Base-by-base conservation (phyloP, 23 tunicate genomes). In the Styela plicata region DNA sequence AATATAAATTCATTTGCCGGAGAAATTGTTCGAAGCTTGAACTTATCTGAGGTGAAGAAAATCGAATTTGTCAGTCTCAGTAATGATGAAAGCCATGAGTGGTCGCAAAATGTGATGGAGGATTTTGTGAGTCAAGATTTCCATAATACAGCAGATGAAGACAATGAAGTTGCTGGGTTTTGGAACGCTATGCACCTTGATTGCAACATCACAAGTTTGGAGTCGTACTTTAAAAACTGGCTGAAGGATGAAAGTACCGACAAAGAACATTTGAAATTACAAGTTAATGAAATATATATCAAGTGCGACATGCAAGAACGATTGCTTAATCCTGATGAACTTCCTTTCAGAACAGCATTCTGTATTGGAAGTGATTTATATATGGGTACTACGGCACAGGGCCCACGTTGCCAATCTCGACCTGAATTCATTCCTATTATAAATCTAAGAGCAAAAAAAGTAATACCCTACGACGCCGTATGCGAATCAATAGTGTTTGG, bases 401-500 rank as follows among this genome's bases (percentile, higher is more conserved):
- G 66, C 7, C 10, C 70, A 13, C 24, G 53, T 18, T 63, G 36
- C 34, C 52, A 31, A 28, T 44, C 79, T 1, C 2, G 30, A 3
- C 61, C 35, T 1, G 79, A 71, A 24, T 62, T 77, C 2, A 27
- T 74, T 62, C 89, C 94, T 10, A 81, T 93, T 52, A 74, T 82
- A 27, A 35, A 53, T 34, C 53, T 93, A 31, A 70, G 84, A 28
- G 88, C 79, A 2, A 63, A 82, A 5, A 68, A 85, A 37, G 70
- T 79, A 33, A 79, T 88, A 5, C 78, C 76, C 25, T 10, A 17
- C 5, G 78, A 74, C 10, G 64, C 80, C 20, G 36, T 93, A 5
- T 93, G 98, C 70, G 93, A 88, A 31, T 93, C 98, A 2, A 78
- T 85, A 0, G 24, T 93, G 5, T 93, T 93, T 57, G 98, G 98